phyloP scores from a whole-genome alignment of 1,140 invertebrate species.

The Pinna nobilis region DNA sequence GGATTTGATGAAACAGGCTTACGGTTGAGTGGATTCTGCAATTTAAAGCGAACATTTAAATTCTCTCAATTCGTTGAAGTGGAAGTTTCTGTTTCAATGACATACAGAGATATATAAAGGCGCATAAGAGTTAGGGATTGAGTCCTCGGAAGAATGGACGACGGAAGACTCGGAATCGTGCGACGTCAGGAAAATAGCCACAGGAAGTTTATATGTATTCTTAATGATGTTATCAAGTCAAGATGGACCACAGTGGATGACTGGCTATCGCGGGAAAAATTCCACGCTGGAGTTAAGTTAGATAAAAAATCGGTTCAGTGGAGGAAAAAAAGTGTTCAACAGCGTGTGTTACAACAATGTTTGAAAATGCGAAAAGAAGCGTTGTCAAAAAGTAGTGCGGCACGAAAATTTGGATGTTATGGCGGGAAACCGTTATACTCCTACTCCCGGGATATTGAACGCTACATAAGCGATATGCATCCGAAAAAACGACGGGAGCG shows the following conservation, averaged over 20 bases:
- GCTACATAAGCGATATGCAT: constrained; percentile 43
- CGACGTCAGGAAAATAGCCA: constrained; percentile 44
- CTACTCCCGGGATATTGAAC: constrained; percentile 45
- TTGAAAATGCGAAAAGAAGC: constrained; percentile 44
- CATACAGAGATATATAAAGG: no score
- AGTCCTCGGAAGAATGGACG: constrained; percentile 47
- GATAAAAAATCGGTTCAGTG: constrained; percentile 29
- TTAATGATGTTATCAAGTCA: constrained; percentile 47
- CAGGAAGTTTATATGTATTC: constrained; percentile 47
- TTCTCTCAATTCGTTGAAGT: no score
- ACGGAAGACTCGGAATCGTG: constrained; percentile 44
- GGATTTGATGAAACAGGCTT: no score
- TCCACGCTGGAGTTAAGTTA: constrained; percentile 30
- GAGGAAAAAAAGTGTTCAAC: constrained; percentile 27
- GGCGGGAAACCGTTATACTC: constrained; percentile 46
- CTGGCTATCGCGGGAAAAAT: constrained; percentile 31
- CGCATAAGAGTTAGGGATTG: no score
- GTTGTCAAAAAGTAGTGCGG: constrained; percentile 14
- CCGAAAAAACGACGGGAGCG: constrained; percentile 34
- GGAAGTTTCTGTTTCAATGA: no score
- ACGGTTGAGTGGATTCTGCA: no score
- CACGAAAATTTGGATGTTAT: constrained; percentile 34
- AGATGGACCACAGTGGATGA: constrained; percentile 25
- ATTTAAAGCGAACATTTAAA: no score
- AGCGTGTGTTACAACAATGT: constrained; percentile 43